phyloP scores from a whole-genome alignment of 2,113 vertebrate species.

The Gasterosteus nipponicus region DNA sequence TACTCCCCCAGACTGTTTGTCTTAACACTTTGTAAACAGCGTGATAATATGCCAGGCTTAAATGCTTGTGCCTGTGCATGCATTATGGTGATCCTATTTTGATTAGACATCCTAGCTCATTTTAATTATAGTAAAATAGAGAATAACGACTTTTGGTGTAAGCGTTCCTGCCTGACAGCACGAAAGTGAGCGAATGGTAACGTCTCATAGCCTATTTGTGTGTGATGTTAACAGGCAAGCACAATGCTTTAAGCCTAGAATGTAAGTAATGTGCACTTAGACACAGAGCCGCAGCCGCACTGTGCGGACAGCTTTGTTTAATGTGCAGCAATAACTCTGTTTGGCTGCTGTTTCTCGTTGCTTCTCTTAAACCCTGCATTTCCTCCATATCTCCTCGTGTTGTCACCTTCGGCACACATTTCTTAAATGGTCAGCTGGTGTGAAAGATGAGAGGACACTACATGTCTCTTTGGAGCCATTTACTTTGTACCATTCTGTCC shows the following conservation, averaged over 20 bases:
- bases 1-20: constrained; percentile 42
- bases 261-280: constrained; percentile 81
- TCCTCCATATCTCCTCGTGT: constrained; percentile 29
- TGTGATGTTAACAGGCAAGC: constrained; percentile 67
- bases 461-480: constrained; percentile 50
- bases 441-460: constrained; percentile 61
- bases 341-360: constrained; percentile 52
- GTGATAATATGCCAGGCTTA: constrained; percentile 36
- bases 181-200: constrained; percentile 33
- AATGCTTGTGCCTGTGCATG: constrained; percentile 38
- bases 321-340: constrained; percentile 69
- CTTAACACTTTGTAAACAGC: constrained; percentile 48
- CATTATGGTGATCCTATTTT: constrained; percentile 33
- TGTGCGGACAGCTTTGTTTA: constrained; percentile 68
- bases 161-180: constrained; percentile 23
- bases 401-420: constrained; percentile 52
- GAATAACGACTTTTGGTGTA: constrained; percentile 34
- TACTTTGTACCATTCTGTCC: constrained; percentile 44
- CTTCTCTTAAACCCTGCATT: constrained; percentile 35
- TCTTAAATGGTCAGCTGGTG: constrained; percentile 50
- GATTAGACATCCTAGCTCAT: constrained; percentile 30
- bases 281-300: constrained; percentile 53
- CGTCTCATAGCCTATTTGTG: constrained; percentile 62
- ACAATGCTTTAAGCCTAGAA: constrained; percentile 74
- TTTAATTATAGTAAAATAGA: constrained; percentile 43